These are phyloP conservation scores for Oceanodroma tethys DNA, from an alignment of 2,113 vertebrate genomes.

Conservation along the genomic window DNA sequence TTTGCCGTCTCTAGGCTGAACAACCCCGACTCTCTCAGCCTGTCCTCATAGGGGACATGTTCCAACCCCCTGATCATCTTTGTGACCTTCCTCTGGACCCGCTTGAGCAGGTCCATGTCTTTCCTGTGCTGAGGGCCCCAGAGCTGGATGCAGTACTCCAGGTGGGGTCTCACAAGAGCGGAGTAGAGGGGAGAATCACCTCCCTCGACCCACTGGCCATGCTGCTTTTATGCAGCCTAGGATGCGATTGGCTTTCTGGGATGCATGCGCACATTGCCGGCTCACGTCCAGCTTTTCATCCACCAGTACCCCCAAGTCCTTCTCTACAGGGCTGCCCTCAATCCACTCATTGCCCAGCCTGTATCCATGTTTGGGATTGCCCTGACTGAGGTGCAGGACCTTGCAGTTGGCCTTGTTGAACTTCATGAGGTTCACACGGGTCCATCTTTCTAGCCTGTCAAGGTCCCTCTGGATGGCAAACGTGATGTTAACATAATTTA, in stretches of 20 bases:
- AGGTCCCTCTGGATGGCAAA: not conserved
- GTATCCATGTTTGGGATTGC: not conserved
- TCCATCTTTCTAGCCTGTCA: not conserved
- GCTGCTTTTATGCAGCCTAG: not conserved
- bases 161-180: rapidly evolving
- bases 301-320: not conserved
- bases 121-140: rapidly evolving
- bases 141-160: not conserved
- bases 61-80: not conserved
- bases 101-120: rapidly evolving
- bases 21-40: not conserved
- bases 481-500: not conserved
- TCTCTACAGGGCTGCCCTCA: not conserved
- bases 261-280: rapidly evolving
- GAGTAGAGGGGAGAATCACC: not conserved
- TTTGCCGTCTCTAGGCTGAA: not conserved
- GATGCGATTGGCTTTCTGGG: not conserved
- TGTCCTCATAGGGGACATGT: not conserved
- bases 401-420: not conserved
- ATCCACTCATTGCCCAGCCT: not conserved
- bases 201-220: not conserved
- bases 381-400: rapidly evolving
- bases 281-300: not conserved
- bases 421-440: rapidly evolving
- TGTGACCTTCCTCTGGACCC: not conserved